These are phyloP conservation scores for Drosophila rhopaloa DNA, from an alignment of 1,140 invertebrate genomes.

Conservation along the genomic window DNA sequence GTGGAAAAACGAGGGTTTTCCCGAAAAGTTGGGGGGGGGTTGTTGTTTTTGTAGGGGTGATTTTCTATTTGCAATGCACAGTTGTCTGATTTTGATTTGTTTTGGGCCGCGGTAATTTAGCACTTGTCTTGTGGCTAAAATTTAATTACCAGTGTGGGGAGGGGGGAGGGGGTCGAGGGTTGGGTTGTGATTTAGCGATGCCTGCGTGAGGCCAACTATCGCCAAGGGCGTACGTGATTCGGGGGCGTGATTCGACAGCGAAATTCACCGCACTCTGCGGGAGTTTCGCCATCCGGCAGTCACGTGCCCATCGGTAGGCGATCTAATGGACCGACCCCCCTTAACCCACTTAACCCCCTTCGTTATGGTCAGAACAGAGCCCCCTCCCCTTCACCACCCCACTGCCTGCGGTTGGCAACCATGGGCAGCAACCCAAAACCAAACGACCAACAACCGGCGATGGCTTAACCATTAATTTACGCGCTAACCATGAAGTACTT, in stretches of 20 bases:
- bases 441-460: constrained; percentile 40
- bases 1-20: background rate
- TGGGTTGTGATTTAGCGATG: constrained; percentile 2
- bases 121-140: constrained; percentile 72
- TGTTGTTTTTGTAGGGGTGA: background rate
- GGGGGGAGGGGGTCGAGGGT: background rate
- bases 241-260: background rate
- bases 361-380: constrained; percentile 23
- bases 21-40: background rate
- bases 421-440: constrained; percentile 39
- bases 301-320: background rate
- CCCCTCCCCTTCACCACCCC: background rate
- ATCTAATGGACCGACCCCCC: constrained; percentile 6
- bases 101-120: constrained; percentile 63
- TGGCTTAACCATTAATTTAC: constrained; percentile 79
- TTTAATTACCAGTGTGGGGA: constrained; percentile 46
- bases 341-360: constrained; percentile 11
- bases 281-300: background rate
- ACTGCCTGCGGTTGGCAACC: constrained; percentile 36
- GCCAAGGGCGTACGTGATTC: background rate
- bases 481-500: constrained; percentile 79
- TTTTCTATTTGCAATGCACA: constrained; percentile 47
- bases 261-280: background rate
- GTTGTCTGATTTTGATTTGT: constrained; percentile 56
- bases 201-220: constrained; percentile 12